Evolutionary conservation across 2,888 invertebrate genomes (phyloP).

Genomic region (Globia sparganii): DNA sequence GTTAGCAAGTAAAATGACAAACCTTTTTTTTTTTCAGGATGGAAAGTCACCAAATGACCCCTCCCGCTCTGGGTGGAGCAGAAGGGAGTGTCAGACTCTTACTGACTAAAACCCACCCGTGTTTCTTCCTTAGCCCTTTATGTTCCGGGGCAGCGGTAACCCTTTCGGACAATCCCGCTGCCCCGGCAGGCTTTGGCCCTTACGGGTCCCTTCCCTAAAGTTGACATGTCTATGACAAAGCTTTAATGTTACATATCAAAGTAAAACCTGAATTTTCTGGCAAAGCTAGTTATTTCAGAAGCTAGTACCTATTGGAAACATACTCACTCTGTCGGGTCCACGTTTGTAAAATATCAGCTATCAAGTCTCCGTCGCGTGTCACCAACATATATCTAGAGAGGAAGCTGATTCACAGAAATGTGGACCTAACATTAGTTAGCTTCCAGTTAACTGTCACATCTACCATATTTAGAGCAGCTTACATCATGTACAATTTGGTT

Average conservation of each 20-base stretch:
- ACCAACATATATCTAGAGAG: slow-evolving; percentile 10
- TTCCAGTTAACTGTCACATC: slow-evolving; percentile 19
- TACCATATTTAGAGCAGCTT: slow-evolving; percentile 11
- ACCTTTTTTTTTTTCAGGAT: too few relatives aligned
- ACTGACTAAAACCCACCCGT: too few relatives aligned
- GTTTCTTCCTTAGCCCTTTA: too few relatives aligned
- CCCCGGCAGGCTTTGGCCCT: too few relatives aligned
- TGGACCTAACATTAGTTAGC: slow-evolving; percentile 21
- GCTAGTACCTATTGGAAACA: background rate
- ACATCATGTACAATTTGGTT: slow-evolving; percentile 20
- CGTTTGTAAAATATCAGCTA: slow-evolving; percentile 13
- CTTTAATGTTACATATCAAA: background rate
- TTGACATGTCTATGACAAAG: too few relatives aligned
- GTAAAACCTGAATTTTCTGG: background rate
- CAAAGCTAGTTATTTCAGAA: background rate
- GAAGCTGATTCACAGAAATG: slow-evolving; percentile 10
- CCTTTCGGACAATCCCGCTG: too few relatives aligned
- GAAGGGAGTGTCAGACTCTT: too few relatives aligned
- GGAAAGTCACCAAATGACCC: too few relatives aligned
- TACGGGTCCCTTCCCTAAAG: too few relatives aligned
- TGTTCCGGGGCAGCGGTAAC: too few relatives aligned
- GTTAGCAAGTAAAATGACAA: background rate
- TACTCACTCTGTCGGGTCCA: background rate
- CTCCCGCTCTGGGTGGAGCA: too few relatives aligned
- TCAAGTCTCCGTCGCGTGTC: slow-evolving; percentile 19